Base-by-base conservation (phyloP, 2,113 vertebrate genomes). In the Gavialis gangeticus region DNA sequence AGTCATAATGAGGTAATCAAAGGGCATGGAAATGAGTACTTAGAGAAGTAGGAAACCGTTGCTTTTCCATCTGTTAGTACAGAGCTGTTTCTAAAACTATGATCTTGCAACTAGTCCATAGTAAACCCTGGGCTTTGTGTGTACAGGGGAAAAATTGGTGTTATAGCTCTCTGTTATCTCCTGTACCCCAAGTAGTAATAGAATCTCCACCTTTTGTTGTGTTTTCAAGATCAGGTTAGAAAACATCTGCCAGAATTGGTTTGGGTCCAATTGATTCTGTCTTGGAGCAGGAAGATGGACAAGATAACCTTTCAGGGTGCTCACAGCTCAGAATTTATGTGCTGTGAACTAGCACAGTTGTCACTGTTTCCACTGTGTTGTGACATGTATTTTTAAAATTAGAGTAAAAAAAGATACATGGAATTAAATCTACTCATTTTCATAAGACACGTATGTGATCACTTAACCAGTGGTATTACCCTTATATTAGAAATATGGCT, bases 41-140 rank as follows among this genome's bases (percentile, higher is more conserved):
- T 16, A 67, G 30, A 77, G 80, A 92, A 92, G 82, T 87, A 83
- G 76, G 28, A 71, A 91, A 62, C 77, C 21, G 27, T 92, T 87
- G 34, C 59, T 54, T 22, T 78, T 54, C 64, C 80, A 96, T 5
- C 76, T 78, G 54, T 69, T 78, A 78, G 21, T 37, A 18, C n/a
- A 59, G 4, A 67, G 16, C 6, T 79, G 14, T 79, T 88, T 93
- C 71, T 82, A 67, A 80, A 71, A 46, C 66, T 71, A 18, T 17
- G 71, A 66, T 91, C 27, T 21, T 86, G 55, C 85, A 58, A n/a
- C 64, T 89, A 60, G 4, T 12, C 88, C 57, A 27, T 28, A 88
- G 17, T 28, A n/a, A n/a, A 10, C 66, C 19, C 19, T 21, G 16
- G n/a, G 30, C 46, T 46, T 46, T 46, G 46, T 46, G 46, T 46